Percentiles rank a stretch among this genome's conserved stretches.
Evolutionary conservation across 2,113 vertebrate species (phyloP).

Genomic region (Fukomys damarensis): DNA sequence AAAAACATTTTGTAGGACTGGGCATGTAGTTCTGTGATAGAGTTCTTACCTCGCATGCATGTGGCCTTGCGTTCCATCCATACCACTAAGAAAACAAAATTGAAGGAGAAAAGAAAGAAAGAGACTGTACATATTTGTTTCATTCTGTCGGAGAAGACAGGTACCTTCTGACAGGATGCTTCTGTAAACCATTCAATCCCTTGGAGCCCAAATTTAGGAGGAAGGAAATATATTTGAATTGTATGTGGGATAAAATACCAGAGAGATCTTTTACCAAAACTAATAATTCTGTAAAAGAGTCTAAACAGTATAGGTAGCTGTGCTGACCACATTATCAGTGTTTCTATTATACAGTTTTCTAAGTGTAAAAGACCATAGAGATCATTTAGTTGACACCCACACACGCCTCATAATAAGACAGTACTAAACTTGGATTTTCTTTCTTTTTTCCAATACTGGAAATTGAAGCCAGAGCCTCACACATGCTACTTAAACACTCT

Average conservation of each 20-base stretch:
- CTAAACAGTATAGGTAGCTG: slow-evolving; percentile 2
- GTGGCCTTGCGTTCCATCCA: neutral
- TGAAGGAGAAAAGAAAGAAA: neutral
- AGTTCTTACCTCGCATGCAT: neutral
- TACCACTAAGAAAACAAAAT: neutral
- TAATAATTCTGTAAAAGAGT: slow-evolving; percentile 43
- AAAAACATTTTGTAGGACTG: neutral
- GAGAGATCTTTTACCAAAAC: slow-evolving; percentile 12
- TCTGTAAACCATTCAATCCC: slow-evolving; percentile 13
- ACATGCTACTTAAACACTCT: neutral
- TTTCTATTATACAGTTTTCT: slow-evolving; percentile 40
- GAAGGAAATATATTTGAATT: slow-evolving; percentile 46
- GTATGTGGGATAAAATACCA: neutral
- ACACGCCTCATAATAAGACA: neutral
- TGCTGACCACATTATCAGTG: neutral
- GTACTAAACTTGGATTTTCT: slow-evolving; percentile 43
- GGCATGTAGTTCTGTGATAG: neutral
- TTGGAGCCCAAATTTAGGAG: neutral
- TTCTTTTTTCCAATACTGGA: neutral
- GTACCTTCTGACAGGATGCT: neutral
- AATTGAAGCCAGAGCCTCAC: neutral
- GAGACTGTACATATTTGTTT: slow-evolving; percentile 46
- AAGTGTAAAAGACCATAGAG: neutral
- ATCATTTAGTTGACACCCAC: slow-evolving; percentile 35
- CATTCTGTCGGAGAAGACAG: slow-evolving; percentile 32